Conservation (phyloP, 2,113 vertebrate species). For the Pseudolaguvia tuberculata region DNA sequence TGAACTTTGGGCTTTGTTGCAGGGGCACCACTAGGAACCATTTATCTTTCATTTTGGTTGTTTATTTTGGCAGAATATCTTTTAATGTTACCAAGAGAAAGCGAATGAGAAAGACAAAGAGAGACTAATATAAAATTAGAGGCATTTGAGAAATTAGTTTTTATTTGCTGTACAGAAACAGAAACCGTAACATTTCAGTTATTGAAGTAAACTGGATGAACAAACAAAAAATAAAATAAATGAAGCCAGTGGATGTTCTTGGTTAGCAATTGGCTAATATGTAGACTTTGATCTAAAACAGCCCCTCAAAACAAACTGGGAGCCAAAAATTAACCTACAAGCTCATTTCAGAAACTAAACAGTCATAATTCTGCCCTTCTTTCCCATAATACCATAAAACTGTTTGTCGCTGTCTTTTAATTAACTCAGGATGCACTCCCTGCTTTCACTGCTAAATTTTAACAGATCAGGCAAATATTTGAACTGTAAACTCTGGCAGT, state of each 20-base stretch:
- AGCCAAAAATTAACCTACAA: conserved; percentile 23
- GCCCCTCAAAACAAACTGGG: not conserved
- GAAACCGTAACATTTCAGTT: conserved; percentile 1
- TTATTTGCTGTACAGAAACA: not conserved
- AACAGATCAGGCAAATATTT: not conserved
- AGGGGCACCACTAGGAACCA: not conserved
- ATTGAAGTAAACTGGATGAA: too few species aligned
- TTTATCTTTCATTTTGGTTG: not conserved
- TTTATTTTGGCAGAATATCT: too few species aligned
- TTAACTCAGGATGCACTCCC: not conserved
- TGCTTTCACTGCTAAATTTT: not conserved
- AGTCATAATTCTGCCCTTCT: not conserved
- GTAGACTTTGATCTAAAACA: conserved; percentile 32
- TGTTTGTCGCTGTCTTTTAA: not conserved
- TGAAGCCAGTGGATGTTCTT: not conserved
- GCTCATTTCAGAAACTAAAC: not conserved
- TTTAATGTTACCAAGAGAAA: not conserved
- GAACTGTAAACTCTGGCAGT: not conserved
- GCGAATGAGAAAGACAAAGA: not conserved
- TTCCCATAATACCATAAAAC: not conserved
- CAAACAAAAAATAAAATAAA: too few species aligned
- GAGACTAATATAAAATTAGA: too few species aligned
- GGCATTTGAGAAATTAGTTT: too few species aligned
- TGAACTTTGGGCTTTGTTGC: conserved; percentile 37
- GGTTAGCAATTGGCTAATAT: conserved; percentile 2